These are phyloP conservation scores for Sceloporus undulatus DNA, from an alignment of 2,113 vertebrate species.

Conservation along the genomic window DNA sequence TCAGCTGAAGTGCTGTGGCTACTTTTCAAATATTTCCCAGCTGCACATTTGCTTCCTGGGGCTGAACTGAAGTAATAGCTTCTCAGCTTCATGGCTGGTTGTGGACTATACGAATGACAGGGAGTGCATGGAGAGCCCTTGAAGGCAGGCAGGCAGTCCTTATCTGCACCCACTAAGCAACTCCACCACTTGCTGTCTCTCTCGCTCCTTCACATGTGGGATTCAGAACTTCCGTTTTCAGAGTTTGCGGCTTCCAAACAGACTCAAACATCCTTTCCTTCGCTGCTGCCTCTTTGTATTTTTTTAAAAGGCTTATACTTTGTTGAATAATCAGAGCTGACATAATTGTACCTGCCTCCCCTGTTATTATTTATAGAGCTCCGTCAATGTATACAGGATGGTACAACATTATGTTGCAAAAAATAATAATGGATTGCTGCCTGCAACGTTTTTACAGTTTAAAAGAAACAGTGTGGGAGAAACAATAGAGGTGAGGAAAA, in stretches of 20 bases:
- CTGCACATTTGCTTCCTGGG: too few relatives aligned
- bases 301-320: too few relatives aligned
- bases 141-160: background rate
- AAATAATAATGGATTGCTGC: background rate
- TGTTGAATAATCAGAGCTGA: background rate
- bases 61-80: background rate
- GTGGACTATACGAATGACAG: background rate
- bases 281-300: background rate
- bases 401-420: background rate
- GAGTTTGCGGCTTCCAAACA: conserved; percentile 1
- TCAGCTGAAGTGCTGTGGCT: background rate
- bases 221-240: background rate
- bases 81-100: background rate
- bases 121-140: too few relatives aligned
- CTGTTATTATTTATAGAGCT: background rate
- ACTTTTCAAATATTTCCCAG: background rate
- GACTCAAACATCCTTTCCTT: background rate
- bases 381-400: background rate
- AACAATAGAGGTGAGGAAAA: background rate
- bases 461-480: background rate
- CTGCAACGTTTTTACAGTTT: background rate
- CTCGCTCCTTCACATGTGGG: background rate
- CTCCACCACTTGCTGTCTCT: too few relatives aligned
- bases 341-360: background rate
- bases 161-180: background rate